Base-by-base conservation (phyloP, 1,140 invertebrate species). In the Drosophila suzukii region DNA sequence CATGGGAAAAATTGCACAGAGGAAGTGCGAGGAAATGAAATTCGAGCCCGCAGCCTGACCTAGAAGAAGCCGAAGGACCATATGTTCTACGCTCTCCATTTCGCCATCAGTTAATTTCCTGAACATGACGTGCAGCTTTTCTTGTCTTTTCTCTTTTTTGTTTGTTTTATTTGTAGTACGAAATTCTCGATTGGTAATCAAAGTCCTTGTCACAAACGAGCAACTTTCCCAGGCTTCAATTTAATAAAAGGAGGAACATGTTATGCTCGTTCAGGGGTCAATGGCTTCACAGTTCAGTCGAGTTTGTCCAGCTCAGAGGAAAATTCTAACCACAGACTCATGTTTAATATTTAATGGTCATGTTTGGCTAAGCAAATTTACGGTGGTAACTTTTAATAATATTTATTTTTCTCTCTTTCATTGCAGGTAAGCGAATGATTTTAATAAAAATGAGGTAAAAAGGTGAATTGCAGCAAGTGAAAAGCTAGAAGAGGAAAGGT, bases 11-110 rank as follows among this genome's bases (percentile, higher is more conserved):
- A 71, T 68, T 58, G 51, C 34, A 34, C 30, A 44, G 49, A 65
- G 47, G 41, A 54, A 67, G 81, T 75, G 78, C 72, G 60, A 78
- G 84, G 60, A 86, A 86, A 85, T 81, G 84, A 59, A 86, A 86
- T 74, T 68, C 38, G 44, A 78, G 62, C 38, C 61, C 44, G 61
- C 60, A 78, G 71, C 61, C 41, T 84, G 81, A 74, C 81, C 81
- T 74, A 81, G 55, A 74, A 78, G 56, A 55, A 65, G 39, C 43
- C 56, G 36, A 44, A 46, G 34, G 71, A 44, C 62, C 65, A 61
- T 53, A 66, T 71, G 66, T 51, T 71, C 50, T 36, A 7, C 36
- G 49, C n/a, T 24, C 27, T 49, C 70, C 39, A 43, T 11, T 46
- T 47, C 24, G 13, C 34, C 32, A 53, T 57, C 62, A 76, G 72